A percentile compares a stretch with the other conserved stretches of the same genome.
phyloP scores from a whole-genome alignment of 2,113 vertebrate genomes.

The Corydoras sp. region DNA sequence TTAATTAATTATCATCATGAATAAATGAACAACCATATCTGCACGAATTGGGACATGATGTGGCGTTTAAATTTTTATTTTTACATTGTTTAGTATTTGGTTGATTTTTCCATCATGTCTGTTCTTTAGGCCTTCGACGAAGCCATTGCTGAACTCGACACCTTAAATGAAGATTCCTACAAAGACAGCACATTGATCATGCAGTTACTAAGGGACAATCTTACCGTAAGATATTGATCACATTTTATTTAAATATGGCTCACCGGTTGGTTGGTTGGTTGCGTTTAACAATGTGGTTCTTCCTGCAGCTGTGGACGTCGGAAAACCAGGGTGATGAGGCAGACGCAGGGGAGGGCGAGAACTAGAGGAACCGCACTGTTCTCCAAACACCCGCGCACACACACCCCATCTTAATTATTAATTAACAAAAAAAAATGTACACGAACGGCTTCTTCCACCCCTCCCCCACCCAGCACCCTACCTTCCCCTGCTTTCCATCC shows the following conservation, averaged over 20 bases:
- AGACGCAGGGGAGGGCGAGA: slow-evolving; percentile 90
- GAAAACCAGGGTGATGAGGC: slow-evolving; percentile 98
- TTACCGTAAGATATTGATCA: slow-evolving; percentile 77
- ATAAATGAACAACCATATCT: too few species aligned
- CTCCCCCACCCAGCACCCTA: slow-evolving; percentile 63
- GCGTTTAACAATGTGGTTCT: neutral
- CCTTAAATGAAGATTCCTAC: slow-evolving; percentile 98
- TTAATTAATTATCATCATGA: neutral
- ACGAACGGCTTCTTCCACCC: slow-evolving; percentile 73
- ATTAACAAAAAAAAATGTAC: slow-evolving; percentile 44
- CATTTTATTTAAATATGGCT: neutral
- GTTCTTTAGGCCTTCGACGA: slow-evolving; percentile 90
- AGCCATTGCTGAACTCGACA: slow-evolving; percentile 97
- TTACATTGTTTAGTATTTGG: neutral
- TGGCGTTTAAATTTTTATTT: too few species aligned
- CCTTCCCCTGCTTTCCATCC: slow-evolving; percentile 47
- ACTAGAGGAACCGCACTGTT: slow-evolving; percentile 83
- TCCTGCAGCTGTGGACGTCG: slow-evolving; percentile 92
- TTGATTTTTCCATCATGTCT: slow-evolving; percentile 17
- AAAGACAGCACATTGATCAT: slow-evolving; percentile 99
- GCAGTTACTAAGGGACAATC: slow-evolving; percentile 99
- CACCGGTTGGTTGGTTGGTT: neutral
- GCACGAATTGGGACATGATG: too few species aligned
- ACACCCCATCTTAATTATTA: slow-evolving; percentile 83
- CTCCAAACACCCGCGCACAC: slow-evolving; percentile 68